A percentile compares a stretch with the other conserved stretches of the same genome.
phyloP scores from a whole-genome alignment of 2,888 invertebrate genomes.

The Branchipolynoe longqiensis region DNA sequence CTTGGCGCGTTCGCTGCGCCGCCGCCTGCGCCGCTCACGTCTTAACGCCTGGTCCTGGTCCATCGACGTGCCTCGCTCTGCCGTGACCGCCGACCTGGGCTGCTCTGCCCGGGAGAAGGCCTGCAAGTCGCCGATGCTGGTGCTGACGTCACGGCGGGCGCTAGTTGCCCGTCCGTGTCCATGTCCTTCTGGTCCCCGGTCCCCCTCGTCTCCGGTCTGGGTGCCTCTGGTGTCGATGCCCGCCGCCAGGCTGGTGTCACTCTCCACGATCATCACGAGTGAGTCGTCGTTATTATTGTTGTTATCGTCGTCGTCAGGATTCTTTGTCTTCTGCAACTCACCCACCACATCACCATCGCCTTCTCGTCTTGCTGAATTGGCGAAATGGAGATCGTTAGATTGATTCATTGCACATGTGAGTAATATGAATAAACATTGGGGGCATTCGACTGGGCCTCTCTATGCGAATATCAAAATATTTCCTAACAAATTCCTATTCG shows the following conservation, averaged over 20 bases:
- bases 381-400: no score
- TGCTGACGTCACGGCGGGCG: background rate
- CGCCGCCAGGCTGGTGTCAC: background rate
- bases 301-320: background rate
- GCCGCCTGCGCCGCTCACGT: background rate
- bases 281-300: slow-evolving; percentile 14
- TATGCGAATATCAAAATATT: no score
- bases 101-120: background rate
- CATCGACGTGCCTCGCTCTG: background rate
- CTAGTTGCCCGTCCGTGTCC: background rate
- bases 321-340: no score
- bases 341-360: background rate
- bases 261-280: background rate
- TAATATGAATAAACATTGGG: no score
- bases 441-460: no score
- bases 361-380: background rate
- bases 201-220: background rate
- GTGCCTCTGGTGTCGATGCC: background rate
- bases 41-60: background rate
- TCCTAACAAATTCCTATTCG: no score
- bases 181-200: background rate
- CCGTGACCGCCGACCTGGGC: background rate
- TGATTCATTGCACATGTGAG: no score
- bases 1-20: background rate
- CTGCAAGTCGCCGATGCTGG: background rate